A percentile compares a stretch with the other conserved stretches of the same genome.
Evolutionary conservation across 2,888 invertebrate species (phyloP).

Genomic region (Abrostola triplasia): DNA sequence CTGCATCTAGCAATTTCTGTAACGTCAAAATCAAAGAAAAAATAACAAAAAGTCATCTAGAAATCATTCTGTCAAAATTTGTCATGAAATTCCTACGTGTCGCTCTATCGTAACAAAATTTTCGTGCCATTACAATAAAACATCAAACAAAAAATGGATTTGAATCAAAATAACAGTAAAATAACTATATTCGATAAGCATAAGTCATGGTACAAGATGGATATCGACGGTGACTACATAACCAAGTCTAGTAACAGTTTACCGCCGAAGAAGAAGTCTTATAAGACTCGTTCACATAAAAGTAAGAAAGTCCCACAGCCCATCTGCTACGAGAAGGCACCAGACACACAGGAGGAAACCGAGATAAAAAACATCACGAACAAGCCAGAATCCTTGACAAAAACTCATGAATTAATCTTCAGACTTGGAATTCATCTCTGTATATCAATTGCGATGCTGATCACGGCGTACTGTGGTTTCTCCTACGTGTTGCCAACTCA

Average conservation of each 20-base stretch:
- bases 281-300: neutral
- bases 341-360: neutral
- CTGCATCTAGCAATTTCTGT: neutral
- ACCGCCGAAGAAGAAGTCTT: slow-evolving; percentile 17
- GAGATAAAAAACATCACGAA: neutral
- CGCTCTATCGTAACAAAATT: neutral
- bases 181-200: slow-evolving; percentile 57
- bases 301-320: neutral
- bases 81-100: slow-evolving; percentile 16
- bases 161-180: neutral
- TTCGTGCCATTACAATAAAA: neutral
- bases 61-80: slow-evolving; percentile 6
- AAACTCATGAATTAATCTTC: slow-evolving; percentile 34
- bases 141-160: slow-evolving; percentile 29
- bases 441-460: slow-evolving; percentile 44
- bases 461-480: slow-evolving; percentile 52
- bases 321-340: neutral
- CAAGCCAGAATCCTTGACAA: slow-evolving; percentile 31
- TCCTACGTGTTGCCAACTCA: slow-evolving; percentile 46
- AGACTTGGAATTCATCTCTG: slow-evolving; percentile 44
- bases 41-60: neutral
- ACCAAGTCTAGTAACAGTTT: slow-evolving; percentile 43
- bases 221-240: slow-evolving; percentile 61
- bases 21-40: neutral
- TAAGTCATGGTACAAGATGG: slow-evolving; percentile 70